A percentile compares a stretch with the other conserved stretches of the same genome.
phyloP scores from a whole-genome alignment of 2,888 invertebrate genomes.

The Tolmerus cingulatus region DNA sequence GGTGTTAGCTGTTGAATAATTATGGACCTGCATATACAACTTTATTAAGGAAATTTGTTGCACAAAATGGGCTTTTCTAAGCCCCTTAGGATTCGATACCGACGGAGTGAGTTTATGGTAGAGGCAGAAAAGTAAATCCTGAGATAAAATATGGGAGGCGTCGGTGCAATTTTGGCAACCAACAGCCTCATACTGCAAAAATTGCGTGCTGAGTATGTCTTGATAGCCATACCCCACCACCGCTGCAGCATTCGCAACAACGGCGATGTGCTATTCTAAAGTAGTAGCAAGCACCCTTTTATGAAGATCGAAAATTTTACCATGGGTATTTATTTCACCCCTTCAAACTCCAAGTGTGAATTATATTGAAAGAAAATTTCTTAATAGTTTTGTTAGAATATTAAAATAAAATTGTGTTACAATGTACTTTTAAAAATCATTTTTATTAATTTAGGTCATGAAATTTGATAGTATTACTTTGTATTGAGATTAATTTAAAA shows the following conservation, averaged over 20 bases:
- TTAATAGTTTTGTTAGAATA: neutral
- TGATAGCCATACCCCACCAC: slow-evolving; percentile 83
- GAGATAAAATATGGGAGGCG: slow-evolving; percentile 37
- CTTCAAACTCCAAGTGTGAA: neutral
- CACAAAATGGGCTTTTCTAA: too few relatives aligned
- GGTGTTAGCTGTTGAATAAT: too few relatives aligned
- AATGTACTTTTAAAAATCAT: neutral
- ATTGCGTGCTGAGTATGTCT: slow-evolving; percentile 86
- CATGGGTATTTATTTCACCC: neutral
- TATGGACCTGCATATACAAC: too few relatives aligned
- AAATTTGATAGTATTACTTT: too few relatives aligned
- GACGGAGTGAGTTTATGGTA: too few relatives aligned
- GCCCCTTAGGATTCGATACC: too few relatives aligned
- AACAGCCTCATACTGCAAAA: slow-evolving; percentile 77
- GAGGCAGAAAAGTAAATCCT: too few relatives aligned
- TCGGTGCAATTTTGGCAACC: slow-evolving; percentile 43
- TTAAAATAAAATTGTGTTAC: neutral
- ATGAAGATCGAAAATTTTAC: neutral
- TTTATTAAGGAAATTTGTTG: too few relatives aligned
- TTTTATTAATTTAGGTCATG: too few relatives aligned
- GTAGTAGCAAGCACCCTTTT: slow-evolving; percentile 58
- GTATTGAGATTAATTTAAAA: too few relatives aligned
- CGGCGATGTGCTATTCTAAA: slow-evolving; percentile 38
- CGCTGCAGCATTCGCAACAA: slow-evolving; percentile 52
- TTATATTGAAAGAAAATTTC: neutral